A percentile compares a stretch with the other conserved stretches of the same genome.
Evolutionary conservation across 2,888 invertebrate species (phyloP).

Genomic region (Phyto melanocephala): DNA sequence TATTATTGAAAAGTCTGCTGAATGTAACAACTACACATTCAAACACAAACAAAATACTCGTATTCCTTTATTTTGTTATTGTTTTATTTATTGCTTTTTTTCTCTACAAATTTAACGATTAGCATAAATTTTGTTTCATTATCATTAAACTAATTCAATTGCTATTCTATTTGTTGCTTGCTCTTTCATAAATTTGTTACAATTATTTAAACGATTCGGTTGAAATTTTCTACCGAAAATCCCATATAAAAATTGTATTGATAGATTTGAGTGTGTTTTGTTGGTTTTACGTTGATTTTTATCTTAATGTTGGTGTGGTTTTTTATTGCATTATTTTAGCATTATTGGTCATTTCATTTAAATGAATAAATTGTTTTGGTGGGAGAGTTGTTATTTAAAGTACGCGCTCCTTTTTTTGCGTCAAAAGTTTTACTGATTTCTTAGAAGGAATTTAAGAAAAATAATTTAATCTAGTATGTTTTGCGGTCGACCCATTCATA

Average conservation of each 20-base stretch:
- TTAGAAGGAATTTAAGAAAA: background rate
- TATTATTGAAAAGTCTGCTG: slow-evolving; percentile 1
- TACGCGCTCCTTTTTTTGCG: background rate
- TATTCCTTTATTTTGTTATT: background rate
- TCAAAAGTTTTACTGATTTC: background rate
- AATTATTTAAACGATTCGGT: background rate
- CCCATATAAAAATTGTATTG: background rate
- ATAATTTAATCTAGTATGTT: too few relatives aligned
- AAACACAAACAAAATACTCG: background rate
- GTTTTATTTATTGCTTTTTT: background rate
- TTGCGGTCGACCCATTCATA: too few relatives aligned
- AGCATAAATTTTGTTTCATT: slow-evolving; percentile 22
- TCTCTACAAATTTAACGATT: background rate
- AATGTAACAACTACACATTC: background rate
- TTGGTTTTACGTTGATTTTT: background rate
- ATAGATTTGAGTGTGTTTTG: slow-evolving; percentile 23
- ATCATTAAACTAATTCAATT: background rate
- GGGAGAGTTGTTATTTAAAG: background rate
- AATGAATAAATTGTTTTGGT: background rate
- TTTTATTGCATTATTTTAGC: slow-evolving; percentile 18
- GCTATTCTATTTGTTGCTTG: background rate
- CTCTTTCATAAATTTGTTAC: background rate
- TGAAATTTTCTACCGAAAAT: background rate
- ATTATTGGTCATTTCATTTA: slow-evolving; percentile 19
- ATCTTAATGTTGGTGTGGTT: background rate